A percentile compares a stretch with the other conserved stretches of the same genome.
phyloP scores from a whole-genome alignment of 2,797 vertebrate genomes.

The Chrosomus eos region DNA sequence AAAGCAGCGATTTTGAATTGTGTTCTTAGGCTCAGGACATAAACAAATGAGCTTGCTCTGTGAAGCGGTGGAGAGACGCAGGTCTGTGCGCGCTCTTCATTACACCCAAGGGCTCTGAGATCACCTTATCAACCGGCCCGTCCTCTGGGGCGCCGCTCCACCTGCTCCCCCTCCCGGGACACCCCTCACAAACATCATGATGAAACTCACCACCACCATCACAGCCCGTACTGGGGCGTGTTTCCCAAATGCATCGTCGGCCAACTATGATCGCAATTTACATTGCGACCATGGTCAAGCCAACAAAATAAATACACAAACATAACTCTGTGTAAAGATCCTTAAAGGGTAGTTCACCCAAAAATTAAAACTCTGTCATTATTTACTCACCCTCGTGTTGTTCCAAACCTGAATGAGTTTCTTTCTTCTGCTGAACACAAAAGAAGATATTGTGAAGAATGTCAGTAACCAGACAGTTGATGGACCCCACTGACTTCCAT shows the following conservation, averaged over 20 bases:
- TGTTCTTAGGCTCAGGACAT: conserved; percentile 1
- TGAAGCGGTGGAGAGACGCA: not conserved
- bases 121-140: conserved; percentile 36
- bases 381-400: too few species aligned
- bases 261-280: too few species aligned
- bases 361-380: too few species aligned
- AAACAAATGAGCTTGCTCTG: conserved; percentile 35
- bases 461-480: too few species aligned
- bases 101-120: not conserved
- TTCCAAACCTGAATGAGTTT: too few species aligned
- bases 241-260: too few species aligned
- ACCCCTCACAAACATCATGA: conserved; percentile 73
- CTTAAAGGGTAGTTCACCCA: too few species aligned
- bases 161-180: not conserved
- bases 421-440: too few species aligned
- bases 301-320: not conserved
- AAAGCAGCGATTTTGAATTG: not conserved
- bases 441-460: too few species aligned
- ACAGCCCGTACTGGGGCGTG: too few species aligned
- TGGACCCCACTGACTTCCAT: too few species aligned
- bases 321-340: not conserved
- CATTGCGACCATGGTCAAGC: too few species aligned
- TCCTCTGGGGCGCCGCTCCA: not conserved
- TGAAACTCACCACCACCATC: conserved; percentile 66
- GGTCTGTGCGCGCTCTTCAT: conserved; percentile 32